A percentile compares a stretch with the other conserved stretches of the same genome.
These are phyloP conservation scores for Dicerorhinus sumatrensis DNA, from an alignment of 2,113 vertebrate species.

Conservation along the genomic window DNA sequence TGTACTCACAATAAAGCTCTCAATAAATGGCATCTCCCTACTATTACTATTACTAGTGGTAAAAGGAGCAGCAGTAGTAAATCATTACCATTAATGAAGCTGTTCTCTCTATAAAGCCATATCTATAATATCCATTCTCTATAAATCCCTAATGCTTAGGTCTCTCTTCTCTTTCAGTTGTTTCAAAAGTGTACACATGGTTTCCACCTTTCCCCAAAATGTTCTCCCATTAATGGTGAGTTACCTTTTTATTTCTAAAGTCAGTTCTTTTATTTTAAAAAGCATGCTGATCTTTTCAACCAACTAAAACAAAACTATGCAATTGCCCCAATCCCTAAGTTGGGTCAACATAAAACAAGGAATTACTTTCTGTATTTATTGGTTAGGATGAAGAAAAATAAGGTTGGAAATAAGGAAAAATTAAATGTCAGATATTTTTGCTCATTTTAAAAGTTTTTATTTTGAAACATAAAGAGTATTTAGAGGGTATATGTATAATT, in stretches of 20 bases:
- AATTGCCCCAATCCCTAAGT: neutral
- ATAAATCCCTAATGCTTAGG: neutral
- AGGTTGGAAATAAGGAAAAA: neutral
- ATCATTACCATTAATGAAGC: neutral
- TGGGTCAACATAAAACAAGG: neutral
- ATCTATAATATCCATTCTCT: too few relatives aligned
- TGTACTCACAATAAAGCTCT: rapidly evolving
- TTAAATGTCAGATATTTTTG: neutral
- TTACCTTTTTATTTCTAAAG: neutral
- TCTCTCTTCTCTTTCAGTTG: neutral
- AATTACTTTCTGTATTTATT: neutral
- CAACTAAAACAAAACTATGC: neutral
- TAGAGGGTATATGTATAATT: neutral
- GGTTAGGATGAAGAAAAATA: neutral
- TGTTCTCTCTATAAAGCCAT: neutral
- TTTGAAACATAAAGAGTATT: neutral
- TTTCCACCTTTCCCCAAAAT: neutral
- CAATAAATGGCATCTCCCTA: neutral
- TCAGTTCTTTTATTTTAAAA: neutral
- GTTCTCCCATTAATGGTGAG: neutral
- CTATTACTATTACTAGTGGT: neutral
- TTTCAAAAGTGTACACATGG: neutral
- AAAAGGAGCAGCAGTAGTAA: neutral
- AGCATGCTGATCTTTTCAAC: neutral
- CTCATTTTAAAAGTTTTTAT: neutral